Percentiles rank a stretch among this genome's conserved stretches.
phyloP scores from a whole-genome alignment of 2,888 invertebrate species.

The Trachelus troglodyta region DNA sequence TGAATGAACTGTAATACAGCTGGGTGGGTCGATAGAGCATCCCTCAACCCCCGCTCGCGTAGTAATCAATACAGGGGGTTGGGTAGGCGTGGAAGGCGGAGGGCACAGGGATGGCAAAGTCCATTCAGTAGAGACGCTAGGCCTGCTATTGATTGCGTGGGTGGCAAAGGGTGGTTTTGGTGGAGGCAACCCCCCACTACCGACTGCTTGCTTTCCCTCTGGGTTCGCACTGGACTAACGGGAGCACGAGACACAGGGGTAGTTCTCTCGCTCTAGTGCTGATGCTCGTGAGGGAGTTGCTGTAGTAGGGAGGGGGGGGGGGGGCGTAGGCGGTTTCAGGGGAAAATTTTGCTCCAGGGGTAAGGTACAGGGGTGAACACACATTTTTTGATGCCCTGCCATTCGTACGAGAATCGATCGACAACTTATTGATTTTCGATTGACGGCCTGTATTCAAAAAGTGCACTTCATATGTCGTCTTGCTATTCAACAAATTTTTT shows the following conservation, averaged over 20 bases:
- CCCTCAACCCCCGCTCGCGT: slow-evolving; percentile 38
- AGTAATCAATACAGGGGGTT: slow-evolving; percentile 63
- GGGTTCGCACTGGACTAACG: slow-evolving; percentile 31
- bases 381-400: background rate
- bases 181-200: slow-evolving; percentile 33
- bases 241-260: slow-evolving; percentile 8
- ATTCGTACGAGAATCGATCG: background rate
- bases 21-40: slow-evolving; percentile 63
- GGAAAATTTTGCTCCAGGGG: background rate
- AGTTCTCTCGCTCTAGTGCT: background rate
- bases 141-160: slow-evolving; percentile 64
- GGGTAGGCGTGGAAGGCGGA: slow-evolving; percentile 49
- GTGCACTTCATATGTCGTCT: background rate
- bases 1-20: slow-evolving; percentile 65
- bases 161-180: slow-evolving; percentile 40
- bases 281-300: background rate
- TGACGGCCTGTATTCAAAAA: background rate
- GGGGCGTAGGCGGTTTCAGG: slow-evolving; percentile 1
- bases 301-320: background rate
- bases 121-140: slow-evolving; percentile 63
- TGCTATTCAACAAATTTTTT: background rate
- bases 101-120: slow-evolving; percentile 57
- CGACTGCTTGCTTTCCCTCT: slow-evolving; percentile 30
- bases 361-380: background rate
- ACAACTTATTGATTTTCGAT: background rate